phyloP scores from a whole-genome alignment of 2,797 vertebrate species.

The Epinephelus coioides region DNA sequence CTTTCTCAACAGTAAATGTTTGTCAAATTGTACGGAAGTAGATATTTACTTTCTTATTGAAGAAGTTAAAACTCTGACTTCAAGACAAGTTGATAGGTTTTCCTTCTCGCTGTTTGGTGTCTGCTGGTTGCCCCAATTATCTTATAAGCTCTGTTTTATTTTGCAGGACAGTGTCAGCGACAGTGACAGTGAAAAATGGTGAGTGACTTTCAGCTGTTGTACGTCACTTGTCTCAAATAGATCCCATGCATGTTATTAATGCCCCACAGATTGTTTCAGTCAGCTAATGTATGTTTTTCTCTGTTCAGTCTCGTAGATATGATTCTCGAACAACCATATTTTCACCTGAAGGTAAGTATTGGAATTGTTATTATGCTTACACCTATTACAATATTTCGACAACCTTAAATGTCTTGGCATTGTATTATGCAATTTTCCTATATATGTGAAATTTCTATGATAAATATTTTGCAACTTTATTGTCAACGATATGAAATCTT shows the following conservation, averaged over 20 bases:
- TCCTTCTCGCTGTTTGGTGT: background rate
- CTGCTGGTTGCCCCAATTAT: background rate
- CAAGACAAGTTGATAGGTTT: background rate
- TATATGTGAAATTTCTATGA: background rate
- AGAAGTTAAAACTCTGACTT: background rate
- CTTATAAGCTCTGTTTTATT: background rate
- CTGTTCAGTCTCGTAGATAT: slow-evolving; percentile 96
- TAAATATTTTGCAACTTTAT: background rate
- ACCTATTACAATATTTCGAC: background rate
- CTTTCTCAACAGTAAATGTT: background rate
- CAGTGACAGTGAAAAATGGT: slow-evolving; percentile 71
- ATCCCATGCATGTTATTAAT: background rate
- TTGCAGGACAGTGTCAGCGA: slow-evolving; percentile 48
- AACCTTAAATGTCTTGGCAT: background rate
- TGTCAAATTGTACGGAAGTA: rapidly evolving
- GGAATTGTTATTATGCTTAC: background rate
- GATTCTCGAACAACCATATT: slow-evolving; percentile 99
- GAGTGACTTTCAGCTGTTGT: background rate
- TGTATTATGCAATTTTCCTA: rapidly evolving
- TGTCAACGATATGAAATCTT: too few species aligned
- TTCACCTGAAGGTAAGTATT: slow-evolving; percentile 94
- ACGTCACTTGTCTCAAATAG: background rate
- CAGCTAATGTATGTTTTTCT: background rate
- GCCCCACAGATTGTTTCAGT: background rate
- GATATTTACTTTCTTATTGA: background rate